Base-by-base conservation (phyloP, 64 coral and sea anemone species). In the Montipora capricornis region DNA sequence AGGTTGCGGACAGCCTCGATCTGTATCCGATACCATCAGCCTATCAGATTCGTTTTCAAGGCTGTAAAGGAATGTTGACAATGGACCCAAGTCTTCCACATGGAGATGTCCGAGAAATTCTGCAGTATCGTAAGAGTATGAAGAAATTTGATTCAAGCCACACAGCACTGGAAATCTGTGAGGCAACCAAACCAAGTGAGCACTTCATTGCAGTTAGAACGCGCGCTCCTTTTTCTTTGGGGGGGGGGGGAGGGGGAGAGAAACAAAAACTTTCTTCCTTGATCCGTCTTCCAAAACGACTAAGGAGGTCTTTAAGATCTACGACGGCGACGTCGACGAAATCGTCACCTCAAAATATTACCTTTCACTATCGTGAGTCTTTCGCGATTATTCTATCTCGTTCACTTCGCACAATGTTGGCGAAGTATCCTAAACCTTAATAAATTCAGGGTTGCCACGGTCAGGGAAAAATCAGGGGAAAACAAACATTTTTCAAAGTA, bases 21-120 rank as follows among this genome's bases (percentile, higher is more conserved):
- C 75, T 95, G 73, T 64, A 62, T 17, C 79, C 66, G 6, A 84
- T 77, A 44, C 94, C 90, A 1, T 98, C 96, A 44, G 96, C 96
- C 24, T 95, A 87, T 75, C 96, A 98, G 82, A 98, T 98, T 87
- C 93, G 96, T 12, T 95, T 87, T 74, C 87, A 55, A 5, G 96
- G 96, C 55, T 98, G 93, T 58, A 98, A 98, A 60, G 96, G 96
- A 0, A 95, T 98, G 90, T 50, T 98, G 45, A 87, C 94, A 44
- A 70, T 93, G 2, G 96, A 98, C 49, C 87, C 91, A 1, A 95
- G 79, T 62, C 81, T 98, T 19, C 89, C 83, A 67, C 24, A 79
- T 8, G 87, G 81, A 16, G 83, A 92, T 12, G 57, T 87, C 47
- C 61, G 24, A 8, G 74, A 95, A 67, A 93, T 96, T 29, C 71